Conservation (phyloP, 2,797 vertebrate species). For the Hippocampus kuda region DNA sequence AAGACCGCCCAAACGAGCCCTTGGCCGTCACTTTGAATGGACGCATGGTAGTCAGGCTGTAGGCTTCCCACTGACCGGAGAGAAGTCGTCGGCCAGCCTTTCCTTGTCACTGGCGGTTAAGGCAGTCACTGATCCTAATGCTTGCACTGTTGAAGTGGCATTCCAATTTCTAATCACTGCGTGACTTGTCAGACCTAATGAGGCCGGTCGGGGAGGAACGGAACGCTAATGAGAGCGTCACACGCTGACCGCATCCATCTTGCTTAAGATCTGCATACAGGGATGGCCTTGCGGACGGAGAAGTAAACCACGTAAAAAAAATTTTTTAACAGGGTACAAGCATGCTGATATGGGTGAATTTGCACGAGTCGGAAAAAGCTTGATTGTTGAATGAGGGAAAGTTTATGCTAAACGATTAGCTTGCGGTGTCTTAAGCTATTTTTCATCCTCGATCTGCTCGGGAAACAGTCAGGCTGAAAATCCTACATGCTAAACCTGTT, state of each 20-base stretch:
- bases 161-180: constrained; percentile 96
- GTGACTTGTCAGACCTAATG: constrained; percentile 95
- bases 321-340: too few relatives aligned
- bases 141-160: constrained; percentile 91
- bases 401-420: too few relatives aligned
- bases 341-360: too few relatives aligned
- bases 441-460: background rate
- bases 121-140: constrained; percentile 88
- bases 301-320: background rate
- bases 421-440: background rate
- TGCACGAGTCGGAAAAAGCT: too few relatives aligned
- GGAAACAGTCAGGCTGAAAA: background rate
- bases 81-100: constrained; percentile 85
- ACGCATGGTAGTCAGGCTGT: constrained; percentile 82
- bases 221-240: constrained; percentile 68
- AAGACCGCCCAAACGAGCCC: constrained; percentile 41
- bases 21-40: constrained; percentile 75
- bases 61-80: constrained; percentile 83
- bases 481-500: too few relatives aligned
- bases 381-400: too few relatives aligned
- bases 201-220: constrained; percentile 73
- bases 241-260: constrained; percentile 49
- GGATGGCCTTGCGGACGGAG: background rate
- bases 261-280: constrained; percentile 29
- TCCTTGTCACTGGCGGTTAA: constrained; percentile 89